Evolutionary conservation across 2,797 vertebrate species (phyloP), one percentile per base, ranked within the genome.

Genomic region (Anas capensis): DNA sequence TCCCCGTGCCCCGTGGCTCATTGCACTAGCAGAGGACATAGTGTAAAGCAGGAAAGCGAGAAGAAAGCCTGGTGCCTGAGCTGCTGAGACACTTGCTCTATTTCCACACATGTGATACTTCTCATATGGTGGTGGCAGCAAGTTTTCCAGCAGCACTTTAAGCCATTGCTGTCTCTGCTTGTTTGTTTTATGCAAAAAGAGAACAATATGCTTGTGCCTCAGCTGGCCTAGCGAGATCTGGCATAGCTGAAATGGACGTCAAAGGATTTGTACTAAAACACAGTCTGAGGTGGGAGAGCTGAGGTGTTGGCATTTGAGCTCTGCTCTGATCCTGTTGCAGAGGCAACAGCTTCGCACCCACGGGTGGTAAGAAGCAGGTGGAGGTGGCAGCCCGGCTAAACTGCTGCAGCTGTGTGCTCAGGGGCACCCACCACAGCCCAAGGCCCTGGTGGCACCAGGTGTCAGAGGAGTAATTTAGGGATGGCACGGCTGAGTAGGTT

Each of bases 331-430:
- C 34, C 15, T 5, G 15, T 29, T 14, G 48, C 31, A 38, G 71
- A 56, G 15, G 4, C 0, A 0, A 26, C 48, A 42, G 65, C 10
- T n/a, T 29, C 44, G 23, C 0, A 0, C 40, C 10, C 31, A 42
- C 46, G 33, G 14, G 1, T 69, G 66, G 15, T 18, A 58, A 18
- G 7, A 7, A 16, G 54, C 26, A 21, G 44, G 11, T 9, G 56
- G 40, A 46, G 14, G 11, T 27, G 60, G 10, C 38, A 23, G 7
- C 44, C 6, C 21, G 16, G 11, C 14, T 12, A 34, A 66, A 29
- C 18, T 2, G 1, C 9, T 2, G 26, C 20, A 8, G 58, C 66
- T 72, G 38, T 2, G 14, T 38, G 60, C 20, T 14, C 0, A 4
- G 65, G n/a, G n/a, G 5, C 20, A 17, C 8, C 8, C 5, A 5